phyloP scores from a whole-genome alignment of 2,113 vertebrate species.

The Pygoscelis adeliae region DNA sequence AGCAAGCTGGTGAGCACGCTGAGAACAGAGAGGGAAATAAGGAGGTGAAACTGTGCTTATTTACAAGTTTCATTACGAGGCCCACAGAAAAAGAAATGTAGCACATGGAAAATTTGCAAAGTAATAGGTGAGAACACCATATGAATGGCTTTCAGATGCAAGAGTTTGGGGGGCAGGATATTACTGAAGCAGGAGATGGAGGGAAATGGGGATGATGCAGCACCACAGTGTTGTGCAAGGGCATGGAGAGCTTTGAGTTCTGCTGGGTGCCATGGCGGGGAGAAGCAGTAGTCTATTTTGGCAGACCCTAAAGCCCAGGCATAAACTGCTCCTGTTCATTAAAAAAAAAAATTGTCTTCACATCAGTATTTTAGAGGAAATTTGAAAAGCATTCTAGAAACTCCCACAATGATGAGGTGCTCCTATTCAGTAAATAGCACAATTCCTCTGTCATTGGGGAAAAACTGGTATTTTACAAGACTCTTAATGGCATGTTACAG shows the following conservation, averaged over 20 bases:
- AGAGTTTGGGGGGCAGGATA: background rate
- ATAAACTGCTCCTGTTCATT: background rate
- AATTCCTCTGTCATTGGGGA: background rate
- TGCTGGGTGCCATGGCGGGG: background rate
- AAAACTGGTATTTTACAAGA: background rate
- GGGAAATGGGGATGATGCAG: background rate
- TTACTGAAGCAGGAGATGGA: background rate
- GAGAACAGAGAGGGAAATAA: background rate
- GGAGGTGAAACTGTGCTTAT: background rate
- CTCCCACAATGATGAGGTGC: rapidly evolving
- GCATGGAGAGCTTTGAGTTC: background rate
- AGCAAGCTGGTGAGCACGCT: background rate
- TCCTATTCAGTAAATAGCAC: background rate
- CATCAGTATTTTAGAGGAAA: background rate
- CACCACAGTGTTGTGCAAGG: background rate
- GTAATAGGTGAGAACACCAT: background rate
- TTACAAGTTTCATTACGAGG: rapidly evolving
- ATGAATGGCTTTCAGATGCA: background rate
- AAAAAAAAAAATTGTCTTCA: background rate
- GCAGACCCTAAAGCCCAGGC: background rate
- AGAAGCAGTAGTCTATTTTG: background rate
- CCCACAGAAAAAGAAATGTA: background rate
- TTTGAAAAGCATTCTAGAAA: background rate
- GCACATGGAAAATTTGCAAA: background rate
- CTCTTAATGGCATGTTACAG: background rate